phyloP scores from a whole-genome alignment of 2,797 vertebrate species.

The Hydrolagus colliei region DNA sequence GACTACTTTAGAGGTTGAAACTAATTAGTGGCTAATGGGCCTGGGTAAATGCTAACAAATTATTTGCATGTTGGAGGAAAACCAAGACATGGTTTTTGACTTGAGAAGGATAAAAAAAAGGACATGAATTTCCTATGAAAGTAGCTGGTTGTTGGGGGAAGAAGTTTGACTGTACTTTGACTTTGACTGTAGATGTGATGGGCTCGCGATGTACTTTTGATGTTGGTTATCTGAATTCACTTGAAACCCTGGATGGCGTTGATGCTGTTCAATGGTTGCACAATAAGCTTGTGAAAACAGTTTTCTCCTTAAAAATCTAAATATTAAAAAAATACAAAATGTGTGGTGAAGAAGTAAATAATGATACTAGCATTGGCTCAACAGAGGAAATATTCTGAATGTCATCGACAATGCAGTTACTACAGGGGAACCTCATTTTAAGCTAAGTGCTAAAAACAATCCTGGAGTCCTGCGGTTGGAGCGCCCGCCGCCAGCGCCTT shows the following conservation, averaged over 20 bases:
- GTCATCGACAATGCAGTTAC: too few relatives aligned
- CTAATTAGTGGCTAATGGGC: constrained; percentile 23
- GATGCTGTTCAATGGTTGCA: not conserved
- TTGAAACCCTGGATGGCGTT: not conserved
- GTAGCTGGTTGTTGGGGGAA: not conserved
- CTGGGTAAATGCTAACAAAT: constrained; percentile 8
- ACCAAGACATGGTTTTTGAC: not conserved
- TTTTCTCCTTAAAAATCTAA: not conserved
- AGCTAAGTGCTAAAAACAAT: too few relatives aligned
- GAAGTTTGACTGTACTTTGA: not conserved
- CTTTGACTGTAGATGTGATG: not conserved
- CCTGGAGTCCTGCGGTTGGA: too few relatives aligned
- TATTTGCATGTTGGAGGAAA: constrained; percentile 8
- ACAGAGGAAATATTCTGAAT: too few relatives aligned
- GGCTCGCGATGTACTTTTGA: not conserved
- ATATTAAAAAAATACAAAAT: too few relatives aligned
- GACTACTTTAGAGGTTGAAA: not conserved
- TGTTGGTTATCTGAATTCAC: not conserved
- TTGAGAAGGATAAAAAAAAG: not conserved
- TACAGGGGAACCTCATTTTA: too few relatives aligned
- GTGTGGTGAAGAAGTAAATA: too few relatives aligned
- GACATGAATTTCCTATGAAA: not conserved
- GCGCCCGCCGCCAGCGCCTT: too few relatives aligned
- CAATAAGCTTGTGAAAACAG: not conserved
- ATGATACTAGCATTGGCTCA: too few relatives aligned